phyloP scores from a whole-genome alignment of 2,797 vertebrate genomes.

The Garrulus glandarius region DNA sequence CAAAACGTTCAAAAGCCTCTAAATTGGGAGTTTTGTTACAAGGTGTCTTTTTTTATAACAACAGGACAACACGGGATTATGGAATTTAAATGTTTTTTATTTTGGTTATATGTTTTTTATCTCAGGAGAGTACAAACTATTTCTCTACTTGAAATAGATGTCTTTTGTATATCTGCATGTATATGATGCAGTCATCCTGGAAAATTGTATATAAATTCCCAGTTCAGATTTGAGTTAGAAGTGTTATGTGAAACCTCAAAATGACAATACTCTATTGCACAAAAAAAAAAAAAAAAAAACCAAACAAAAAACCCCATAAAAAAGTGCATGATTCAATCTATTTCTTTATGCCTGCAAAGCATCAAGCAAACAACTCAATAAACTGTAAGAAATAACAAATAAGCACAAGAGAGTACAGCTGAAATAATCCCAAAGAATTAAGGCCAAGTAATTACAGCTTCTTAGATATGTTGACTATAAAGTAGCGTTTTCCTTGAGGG shows the following conservation, averaged over 20 bases:
- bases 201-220: neutral
- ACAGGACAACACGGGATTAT: neutral
- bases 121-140: neutral
- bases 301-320: neutral
- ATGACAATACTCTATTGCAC: neutral
- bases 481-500: conserved; percentile 22
- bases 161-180: neutral
- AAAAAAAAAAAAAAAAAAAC: neutral
- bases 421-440: conserved; percentile 36
- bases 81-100: neutral
- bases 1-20: neutral
- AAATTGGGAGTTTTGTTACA: neutral
- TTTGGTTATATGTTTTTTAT: neutral
- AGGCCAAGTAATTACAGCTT: conserved; percentile 27
- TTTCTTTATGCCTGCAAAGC: conserved; percentile 1
- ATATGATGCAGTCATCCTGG: neutral
- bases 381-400: neutral
- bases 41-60: neutral
- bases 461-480: conserved; percentile 12
- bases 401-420: neutral
- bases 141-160: neutral
- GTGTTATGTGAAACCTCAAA: neutral
- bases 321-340: neutral
- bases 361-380: conserved; percentile 29
- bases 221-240: neutral